Conservation (phyloP, 2,888 invertebrate species). For the Mesorhabditis sp. region DNA sequence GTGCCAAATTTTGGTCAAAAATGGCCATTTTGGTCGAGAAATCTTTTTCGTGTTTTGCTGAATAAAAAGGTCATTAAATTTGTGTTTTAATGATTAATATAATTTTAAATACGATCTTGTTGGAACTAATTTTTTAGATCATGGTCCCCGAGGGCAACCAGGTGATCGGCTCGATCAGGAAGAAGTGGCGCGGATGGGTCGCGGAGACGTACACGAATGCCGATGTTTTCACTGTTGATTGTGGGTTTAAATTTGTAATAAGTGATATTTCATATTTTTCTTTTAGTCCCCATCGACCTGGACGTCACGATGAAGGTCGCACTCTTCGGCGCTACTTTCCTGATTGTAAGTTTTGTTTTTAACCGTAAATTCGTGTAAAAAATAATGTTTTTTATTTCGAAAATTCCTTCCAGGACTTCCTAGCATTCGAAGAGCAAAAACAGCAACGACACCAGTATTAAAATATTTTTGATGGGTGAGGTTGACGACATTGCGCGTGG, state of each 20-base stretch:
- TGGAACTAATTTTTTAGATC: no score
- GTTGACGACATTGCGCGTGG: not conserved
- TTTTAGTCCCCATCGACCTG: conserved; percentile 65
- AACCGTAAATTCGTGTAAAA: no score
- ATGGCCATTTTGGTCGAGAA: no score
- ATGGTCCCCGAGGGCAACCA: not conserved
- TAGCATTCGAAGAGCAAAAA: not conserved
- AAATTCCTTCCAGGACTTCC: not conserved
- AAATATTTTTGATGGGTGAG: no score
- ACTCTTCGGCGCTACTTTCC: conserved; percentile 13
- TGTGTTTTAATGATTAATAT: no score
- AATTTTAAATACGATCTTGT: no score
- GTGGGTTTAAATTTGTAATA: conserved; percentile 62
- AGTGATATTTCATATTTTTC: no score
- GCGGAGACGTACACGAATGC: conserved; percentile 80
- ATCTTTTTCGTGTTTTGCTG: no score
- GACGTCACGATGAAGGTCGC: conserved; percentile 15
- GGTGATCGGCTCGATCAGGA: conserved; percentile 79
- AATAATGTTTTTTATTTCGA: no score
- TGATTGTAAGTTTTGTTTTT: conserved; percentile 7
- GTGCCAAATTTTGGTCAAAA: no score
- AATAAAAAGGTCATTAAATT: no score
- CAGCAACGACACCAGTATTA: not conserved
- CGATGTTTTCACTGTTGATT: conserved; percentile 69
- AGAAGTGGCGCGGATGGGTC: conserved; percentile 80